Evolutionary conservation across 2,797 vertebrate species (phyloP).

Genomic region (Chiloscyllium punctatum): DNA sequence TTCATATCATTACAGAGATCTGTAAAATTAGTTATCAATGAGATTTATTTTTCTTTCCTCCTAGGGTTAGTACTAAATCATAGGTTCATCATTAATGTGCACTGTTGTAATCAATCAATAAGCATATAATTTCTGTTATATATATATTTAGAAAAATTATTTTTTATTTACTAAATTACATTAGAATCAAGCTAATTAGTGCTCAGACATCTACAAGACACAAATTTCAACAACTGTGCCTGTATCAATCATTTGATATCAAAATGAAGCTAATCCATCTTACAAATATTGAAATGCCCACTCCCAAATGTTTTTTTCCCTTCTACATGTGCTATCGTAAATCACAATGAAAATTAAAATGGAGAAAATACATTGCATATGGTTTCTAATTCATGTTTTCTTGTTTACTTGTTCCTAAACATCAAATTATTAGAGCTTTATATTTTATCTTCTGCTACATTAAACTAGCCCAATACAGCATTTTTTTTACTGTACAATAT

Average conservation of each 20-base stretch:
- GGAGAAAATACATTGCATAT: background rate
- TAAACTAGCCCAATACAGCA: background rate
- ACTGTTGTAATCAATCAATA: background rate
- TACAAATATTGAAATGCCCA: background rate
- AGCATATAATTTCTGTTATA: background rate
- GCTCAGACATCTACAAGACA: background rate
- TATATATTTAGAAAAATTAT: slow-evolving; percentile 2
- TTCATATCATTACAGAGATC: background rate
- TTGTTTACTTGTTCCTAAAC: background rate
- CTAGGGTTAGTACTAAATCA: background rate
- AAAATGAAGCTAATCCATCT: background rate
- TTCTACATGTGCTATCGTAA: background rate
- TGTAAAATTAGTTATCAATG: background rate
- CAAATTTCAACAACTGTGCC: background rate
- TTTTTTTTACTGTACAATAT: background rate
- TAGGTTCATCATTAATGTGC: background rate
- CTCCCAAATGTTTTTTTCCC: background rate
- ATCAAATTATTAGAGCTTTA: slow-evolving; percentile 3
- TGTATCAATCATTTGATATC: background rate
- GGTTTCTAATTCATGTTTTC: background rate
- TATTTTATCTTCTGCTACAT: background rate
- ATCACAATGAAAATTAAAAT: background rate
- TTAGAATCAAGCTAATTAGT: background rate
- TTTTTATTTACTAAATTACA: background rate
- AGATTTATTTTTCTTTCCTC: background rate